These are phyloP conservation scores for Adelphocoris suturalis DNA, from an alignment of 2,888 invertebrate species.

Conservation along the genomic window DNA sequence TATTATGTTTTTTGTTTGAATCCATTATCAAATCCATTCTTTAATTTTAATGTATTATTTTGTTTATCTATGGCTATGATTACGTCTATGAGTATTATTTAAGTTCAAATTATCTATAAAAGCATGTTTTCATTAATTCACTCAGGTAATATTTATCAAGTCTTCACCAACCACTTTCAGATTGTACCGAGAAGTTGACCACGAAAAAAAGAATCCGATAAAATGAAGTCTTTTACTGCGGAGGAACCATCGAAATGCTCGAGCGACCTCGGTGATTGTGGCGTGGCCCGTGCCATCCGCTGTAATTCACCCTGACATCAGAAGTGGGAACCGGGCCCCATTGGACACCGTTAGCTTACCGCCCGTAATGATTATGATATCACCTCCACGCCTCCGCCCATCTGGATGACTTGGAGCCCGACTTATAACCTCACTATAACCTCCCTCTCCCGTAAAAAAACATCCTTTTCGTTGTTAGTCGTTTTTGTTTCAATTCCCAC, in stretches of 20 bases:
- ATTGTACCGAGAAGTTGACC: no score
- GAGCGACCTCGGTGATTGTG: constrained; percentile 7
- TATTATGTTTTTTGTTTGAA: no score
- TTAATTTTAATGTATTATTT: no score
- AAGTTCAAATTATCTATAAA: no score
- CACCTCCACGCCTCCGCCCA: constrained; percentile 21
- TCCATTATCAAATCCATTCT: no score
- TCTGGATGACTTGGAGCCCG: not conserved
- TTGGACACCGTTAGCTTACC: constrained; percentile 13
- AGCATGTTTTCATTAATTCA: no score
- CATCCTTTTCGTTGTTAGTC: no score
- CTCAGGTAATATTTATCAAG: no score
- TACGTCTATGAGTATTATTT: no score
- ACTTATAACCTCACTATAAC: not conserved
- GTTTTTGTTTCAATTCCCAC: no score
- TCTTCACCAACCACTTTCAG: no score
- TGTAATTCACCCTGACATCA: constrained; percentile 28
- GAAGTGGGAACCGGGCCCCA: constrained; percentile 30
- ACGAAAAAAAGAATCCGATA: not conserved
- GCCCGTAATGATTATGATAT: constrained; percentile 36
- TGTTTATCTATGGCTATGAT: no score
- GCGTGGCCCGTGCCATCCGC: constrained; percentile 27
- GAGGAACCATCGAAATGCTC: constrained; percentile 1
- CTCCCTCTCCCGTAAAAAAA: not conserved
- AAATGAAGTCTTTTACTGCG: not conserved